A percentile compares a stretch with the other conserved stretches of the same genome.
Conservation (phyloP, 2,797 vertebrate species). For the Todus mexicanus region DNA sequence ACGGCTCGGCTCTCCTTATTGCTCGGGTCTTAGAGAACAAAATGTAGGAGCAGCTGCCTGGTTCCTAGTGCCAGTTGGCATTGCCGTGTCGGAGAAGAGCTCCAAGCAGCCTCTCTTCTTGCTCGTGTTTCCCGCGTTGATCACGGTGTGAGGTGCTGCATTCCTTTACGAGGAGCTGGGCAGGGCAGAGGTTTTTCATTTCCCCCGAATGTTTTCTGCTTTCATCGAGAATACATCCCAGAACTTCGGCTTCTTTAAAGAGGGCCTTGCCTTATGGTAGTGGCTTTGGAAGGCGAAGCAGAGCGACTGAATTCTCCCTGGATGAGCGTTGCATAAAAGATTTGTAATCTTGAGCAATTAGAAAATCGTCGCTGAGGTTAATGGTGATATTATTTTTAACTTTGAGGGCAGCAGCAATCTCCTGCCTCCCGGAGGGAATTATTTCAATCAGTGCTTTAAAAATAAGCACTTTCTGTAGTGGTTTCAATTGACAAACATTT, state of each 20-base stretch:
- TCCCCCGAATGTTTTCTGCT: neutral
- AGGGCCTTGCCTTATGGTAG: neutral
- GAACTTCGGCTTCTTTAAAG: neutral
- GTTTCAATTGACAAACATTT: neutral
- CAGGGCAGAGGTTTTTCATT: neutral
- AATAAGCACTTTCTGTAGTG: constrained; percentile 1
- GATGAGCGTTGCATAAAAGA: neutral
- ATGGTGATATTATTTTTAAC: constrained; percentile 59
- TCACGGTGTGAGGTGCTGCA: neutral
- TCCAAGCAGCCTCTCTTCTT: neutral
- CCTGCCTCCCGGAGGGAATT: neutral
- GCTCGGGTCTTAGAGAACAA: neutral
- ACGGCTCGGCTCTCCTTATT: neutral
- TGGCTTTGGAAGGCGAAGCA: neutral
- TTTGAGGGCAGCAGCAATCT: constrained; percentile 45
- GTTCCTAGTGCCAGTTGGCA: neutral
- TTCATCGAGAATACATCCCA: neutral
- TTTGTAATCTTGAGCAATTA: constrained; percentile 34
- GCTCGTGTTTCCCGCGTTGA: neutral
- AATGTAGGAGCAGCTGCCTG: constrained; percentile 3
- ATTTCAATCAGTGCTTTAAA: constrained; percentile 45
- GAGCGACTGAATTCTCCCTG: neutral
- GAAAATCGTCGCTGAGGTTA: constrained; percentile 40
- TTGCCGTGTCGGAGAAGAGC: neutral
- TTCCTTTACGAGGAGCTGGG: neutral